A percentile compares a stretch with the other conserved stretches of the same genome.
Conservation (phyloP, 2,113 vertebrate genomes). For the Chrysochloris asiatica region DNA sequence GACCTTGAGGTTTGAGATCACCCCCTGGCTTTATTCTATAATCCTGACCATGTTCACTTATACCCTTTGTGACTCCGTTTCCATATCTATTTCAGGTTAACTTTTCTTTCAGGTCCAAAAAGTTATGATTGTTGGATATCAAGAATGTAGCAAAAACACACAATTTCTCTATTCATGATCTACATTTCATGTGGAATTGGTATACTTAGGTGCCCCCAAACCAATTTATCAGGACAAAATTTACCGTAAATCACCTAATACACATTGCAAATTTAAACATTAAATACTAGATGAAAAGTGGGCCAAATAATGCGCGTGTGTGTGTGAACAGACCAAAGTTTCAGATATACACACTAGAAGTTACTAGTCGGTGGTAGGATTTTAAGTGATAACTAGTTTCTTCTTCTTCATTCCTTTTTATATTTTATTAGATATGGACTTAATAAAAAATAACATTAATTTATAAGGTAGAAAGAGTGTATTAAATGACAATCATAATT, state of each 20-base stretch:
- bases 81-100: neutral
- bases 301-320: neutral
- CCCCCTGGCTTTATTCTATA: neutral
- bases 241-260: neutral
- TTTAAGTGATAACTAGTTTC: neutral
- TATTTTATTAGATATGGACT: conserved; percentile 5
- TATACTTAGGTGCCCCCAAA: neutral
- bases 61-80: neutral
- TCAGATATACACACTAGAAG: neutral
- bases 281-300: neutral
- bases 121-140: neutral
- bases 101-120: neutral
- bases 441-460: neutral
- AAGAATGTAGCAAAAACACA: neutral
- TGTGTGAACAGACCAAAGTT: neutral
- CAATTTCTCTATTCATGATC: neutral
- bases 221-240: neutral
- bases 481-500: neutral
- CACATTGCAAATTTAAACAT: neutral
- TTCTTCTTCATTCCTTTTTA: conserved; percentile 18
- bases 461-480: neutral
- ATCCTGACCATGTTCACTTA: neutral
- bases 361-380: neutral
- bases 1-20: neutral
- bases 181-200: neutral